Base-by-base conservation (phyloP, 2,113 vertebrate genomes). In the Paradoxurus hermaphroditus region DNA sequence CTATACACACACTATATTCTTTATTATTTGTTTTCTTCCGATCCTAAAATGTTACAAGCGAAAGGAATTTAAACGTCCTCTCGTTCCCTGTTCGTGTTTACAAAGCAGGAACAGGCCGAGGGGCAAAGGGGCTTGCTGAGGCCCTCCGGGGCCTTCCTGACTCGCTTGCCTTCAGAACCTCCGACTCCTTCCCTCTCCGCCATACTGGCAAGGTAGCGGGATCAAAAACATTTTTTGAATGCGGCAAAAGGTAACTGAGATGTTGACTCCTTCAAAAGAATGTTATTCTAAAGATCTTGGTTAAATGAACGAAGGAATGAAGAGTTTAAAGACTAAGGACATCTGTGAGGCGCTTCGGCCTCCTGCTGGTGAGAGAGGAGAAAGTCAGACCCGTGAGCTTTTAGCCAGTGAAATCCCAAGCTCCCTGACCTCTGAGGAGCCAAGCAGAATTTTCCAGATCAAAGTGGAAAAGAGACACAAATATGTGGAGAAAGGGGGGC, bases 321-420 rank as follows among this genome's bases (percentile, higher is more conserved):
- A 87, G 88, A n/a, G 18, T 51, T 41, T 44, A 49, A 31, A 65
- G 41, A 36, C 2, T 86, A 4, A 51, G 53, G 21, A 81, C 0
- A 4, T 25, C 21, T 8, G 91, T 1, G 41, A 23, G 86, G 21
- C 21, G 93, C 68, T 86, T 79, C 88, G 0, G 84, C 68, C 96
- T 73, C 90, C 97, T 96, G 92, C 93, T 95, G 96, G 91, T 79
- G 27, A 78, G 13, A 86, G 56, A 27, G 9, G 56, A 59, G 87
- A 62, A 63, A 2, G 53, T 27, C 72, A 41, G 53, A 11, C 8
- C 36, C 56, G 68, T 44, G 73, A 9, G 39, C 29, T 29, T 56
- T 56, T 0, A 4, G 31, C 7, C 4, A 0, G 23, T 9, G 53
- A n/a, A 72, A 92, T 46, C 39, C 13, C 85, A 39, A 68, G 21